Evolutionary conservation across 2,113 vertebrate genomes (phyloP).

Genomic region (Lamprotornis superbus): DNA sequence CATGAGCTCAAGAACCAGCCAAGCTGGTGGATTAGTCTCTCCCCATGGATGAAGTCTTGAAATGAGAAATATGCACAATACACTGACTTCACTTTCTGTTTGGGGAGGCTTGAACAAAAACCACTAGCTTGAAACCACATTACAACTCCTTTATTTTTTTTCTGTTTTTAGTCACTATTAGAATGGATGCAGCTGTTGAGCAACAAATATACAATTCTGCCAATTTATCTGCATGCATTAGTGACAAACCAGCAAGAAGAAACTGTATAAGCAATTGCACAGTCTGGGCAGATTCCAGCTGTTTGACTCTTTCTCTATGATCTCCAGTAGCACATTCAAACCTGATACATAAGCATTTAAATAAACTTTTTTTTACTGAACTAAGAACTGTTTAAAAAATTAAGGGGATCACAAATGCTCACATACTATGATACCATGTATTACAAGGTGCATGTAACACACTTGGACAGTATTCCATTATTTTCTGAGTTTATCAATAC

Average conservation of each 20-base stretch:
- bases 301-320: background rate
- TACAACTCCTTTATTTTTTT: background rate
- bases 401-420: background rate
- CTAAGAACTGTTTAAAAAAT: background rate
- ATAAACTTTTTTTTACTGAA: background rate
- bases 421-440: rapidly evolving
- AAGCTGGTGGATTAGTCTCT: background rate
- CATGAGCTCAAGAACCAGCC: rapidly evolving
- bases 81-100: background rate
- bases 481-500: background rate
- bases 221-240: background rate
- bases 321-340: background rate
- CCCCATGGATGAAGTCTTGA: background rate
- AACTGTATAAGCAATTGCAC: background rate
- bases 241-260: background rate
- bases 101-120: background rate
- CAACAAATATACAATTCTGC: background rate
- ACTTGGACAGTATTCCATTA: background rate
- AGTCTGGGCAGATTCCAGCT: background rate
- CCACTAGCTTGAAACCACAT: background rate
- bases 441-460: background rate
- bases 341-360: background rate
- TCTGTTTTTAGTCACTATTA: background rate
- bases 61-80: background rate
- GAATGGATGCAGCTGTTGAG: background rate